phyloP scores from a whole-genome alignment of 2,888 invertebrate genomes.

The Troides helena region DNA sequence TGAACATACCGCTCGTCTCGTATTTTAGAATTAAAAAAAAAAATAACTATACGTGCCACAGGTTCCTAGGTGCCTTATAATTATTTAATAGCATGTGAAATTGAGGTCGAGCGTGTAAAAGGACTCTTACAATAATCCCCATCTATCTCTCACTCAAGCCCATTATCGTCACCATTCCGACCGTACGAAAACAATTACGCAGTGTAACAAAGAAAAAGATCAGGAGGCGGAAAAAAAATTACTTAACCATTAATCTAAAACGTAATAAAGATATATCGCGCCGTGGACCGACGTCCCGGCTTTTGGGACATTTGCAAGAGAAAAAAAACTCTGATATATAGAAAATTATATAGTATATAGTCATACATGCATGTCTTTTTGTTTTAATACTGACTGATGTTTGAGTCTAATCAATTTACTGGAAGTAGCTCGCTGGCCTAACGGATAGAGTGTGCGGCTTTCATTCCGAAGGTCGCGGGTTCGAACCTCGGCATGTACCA shows the following conservation, averaged over 20 bases:
- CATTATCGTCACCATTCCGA: neutral
- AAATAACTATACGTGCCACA: no score
- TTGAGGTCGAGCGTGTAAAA: neutral
- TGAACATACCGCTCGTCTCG: no score
- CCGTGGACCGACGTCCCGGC: slow-evolving; percentile 2
- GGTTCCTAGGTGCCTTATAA: neutral
- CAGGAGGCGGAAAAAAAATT: neutral
- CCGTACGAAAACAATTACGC: slow-evolving; percentile 2
- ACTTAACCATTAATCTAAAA: slow-evolving; percentile 16
- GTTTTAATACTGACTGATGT: no score
- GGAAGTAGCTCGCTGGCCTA: no score
- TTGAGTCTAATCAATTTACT: no score
- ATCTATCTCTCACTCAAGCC: neutral
- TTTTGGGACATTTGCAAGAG: neutral
- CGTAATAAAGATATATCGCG: slow-evolving; percentile 16
- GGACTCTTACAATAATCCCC: neutral
- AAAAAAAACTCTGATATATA: neutral
- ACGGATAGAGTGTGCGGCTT: no score
- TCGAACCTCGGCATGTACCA: no score
- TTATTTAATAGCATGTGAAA: neutral
- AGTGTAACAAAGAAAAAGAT: neutral
- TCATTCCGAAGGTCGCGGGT: no score
- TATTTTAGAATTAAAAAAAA: no score
- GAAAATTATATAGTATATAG: neutral
- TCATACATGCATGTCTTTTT: neutral